Percentiles rank a stretch among this genome's conserved stretches.
phyloP scores from a whole-genome alignment of 1,140 invertebrate genomes.

The Saxidomus purpurata region DNA sequence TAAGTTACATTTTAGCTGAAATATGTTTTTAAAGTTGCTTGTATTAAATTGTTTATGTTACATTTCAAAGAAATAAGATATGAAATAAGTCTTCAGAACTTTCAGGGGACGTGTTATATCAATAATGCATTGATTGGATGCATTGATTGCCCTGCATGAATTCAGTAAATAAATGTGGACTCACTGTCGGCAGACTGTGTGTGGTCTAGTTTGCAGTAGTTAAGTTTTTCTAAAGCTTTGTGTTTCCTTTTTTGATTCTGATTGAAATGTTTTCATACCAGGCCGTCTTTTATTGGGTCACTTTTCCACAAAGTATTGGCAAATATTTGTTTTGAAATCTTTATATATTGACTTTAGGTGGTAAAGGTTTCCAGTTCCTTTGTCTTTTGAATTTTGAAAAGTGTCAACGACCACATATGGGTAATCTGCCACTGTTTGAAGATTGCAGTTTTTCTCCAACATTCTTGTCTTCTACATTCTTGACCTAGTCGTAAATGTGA shows the following conservation, averaged over 20 bases:
- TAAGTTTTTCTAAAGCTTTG: background rate
- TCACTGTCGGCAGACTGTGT: background rate
- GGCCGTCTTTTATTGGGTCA: constrained; percentile 15
- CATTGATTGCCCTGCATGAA: too few relatives aligned
- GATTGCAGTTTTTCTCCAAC: background rate
- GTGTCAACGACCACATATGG: constrained; percentile 17
- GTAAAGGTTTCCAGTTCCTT: background rate
- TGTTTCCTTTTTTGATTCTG: background rate
- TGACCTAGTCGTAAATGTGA: background rate
- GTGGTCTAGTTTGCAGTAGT: background rate
- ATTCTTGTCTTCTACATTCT: background rate
- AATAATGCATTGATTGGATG: too few relatives aligned
- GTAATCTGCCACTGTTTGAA: background rate
- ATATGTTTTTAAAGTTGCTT: too few relatives aligned
- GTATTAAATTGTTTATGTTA: too few relatives aligned
- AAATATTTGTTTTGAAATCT: constrained; percentile 50
- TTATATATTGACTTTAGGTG: constrained; percentile 17
- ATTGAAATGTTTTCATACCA: constrained; percentile 7
- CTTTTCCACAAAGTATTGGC: background rate
- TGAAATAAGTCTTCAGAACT: too few relatives aligned
- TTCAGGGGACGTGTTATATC: too few relatives aligned
- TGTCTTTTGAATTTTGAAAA: constrained; percentile 19
- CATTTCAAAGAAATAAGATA: too few relatives aligned
- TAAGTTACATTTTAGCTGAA: too few relatives aligned
- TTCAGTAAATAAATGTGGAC: background rate